Conservation (phyloP, 1,140 invertebrate genomes). For the Drosophila eugracilis region DNA sequence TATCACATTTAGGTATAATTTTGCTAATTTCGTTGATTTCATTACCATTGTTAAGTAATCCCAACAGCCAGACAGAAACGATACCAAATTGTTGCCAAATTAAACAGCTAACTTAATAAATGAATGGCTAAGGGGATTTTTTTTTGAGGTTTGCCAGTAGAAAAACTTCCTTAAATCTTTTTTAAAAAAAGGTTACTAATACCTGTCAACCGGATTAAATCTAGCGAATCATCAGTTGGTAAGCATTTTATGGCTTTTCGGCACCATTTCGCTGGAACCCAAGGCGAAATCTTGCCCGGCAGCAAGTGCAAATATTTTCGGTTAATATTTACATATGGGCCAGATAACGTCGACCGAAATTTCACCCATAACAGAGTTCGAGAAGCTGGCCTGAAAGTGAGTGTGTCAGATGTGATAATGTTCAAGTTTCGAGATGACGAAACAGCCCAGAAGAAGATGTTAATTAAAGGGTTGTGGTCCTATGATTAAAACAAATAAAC, state of each 20-base stretch:
- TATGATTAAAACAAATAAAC: slow-evolving; percentile 22
- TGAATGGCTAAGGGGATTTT: slow-evolving; percentile 26
- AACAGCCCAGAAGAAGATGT: slow-evolving; percentile 56
- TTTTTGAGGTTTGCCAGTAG: not conserved
- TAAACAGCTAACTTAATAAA: slow-evolving; percentile 27
- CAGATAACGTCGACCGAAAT: slow-evolving; percentile 29
- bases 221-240: slow-evolving; percentile 13
- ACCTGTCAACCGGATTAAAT: slow-evolving; percentile 1
- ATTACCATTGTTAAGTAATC: slow-evolving; percentile 22
- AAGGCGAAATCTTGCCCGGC: slow-evolving; percentile 51
- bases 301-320: slow-evolving; percentile 56
- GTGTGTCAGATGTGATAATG: slow-evolving; percentile 47
- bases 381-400: slow-evolving; percentile 37
- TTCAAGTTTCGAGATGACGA: slow-evolving; percentile 28
- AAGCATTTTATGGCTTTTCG: slow-evolving; percentile 22
- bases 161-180: not conserved
- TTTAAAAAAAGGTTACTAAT: not conserved
- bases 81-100: slow-evolving; percentile 19
- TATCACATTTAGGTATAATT: slow-evolving; percentile 25
- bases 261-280: slow-evolving; percentile 29
- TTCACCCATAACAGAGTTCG: slow-evolving; percentile 39
- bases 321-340: slow-evolving; percentile 43
- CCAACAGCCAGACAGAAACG: slow-evolving; percentile 27
- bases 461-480: slow-evolving; percentile 52
- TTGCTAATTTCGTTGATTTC: slow-evolving; percentile 19